Evolutionary conservation across 2,888 invertebrate genomes (phyloP), one percentile per base, ranked within the genome.

Genomic region (Epirrhoe tristata): DNA sequence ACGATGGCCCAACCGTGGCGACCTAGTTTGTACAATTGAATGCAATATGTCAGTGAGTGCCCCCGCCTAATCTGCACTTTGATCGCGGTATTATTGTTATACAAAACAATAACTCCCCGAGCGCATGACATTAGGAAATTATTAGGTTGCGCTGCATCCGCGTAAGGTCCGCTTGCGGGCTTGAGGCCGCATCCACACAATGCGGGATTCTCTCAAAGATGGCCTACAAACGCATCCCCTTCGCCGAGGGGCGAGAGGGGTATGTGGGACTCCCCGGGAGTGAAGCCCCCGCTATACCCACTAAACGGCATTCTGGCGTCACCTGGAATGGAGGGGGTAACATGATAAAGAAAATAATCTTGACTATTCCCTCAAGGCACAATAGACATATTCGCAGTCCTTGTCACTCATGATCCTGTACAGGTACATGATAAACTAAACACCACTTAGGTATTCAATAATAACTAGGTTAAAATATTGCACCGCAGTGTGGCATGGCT

Each of bases 101-200:
- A 87, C 89, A 89, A 92, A 93, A 93, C 91, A 93, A 92, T 93
- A 92, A 91, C 92, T 92, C 90, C 87, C 86, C 87, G 88, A 89
- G 87, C 87, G 88, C 90, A 91, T 93, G 93, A 89, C 92, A 92
- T 93, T 91, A 89, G 90, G 92, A 91, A 93, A 93, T 92, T 92
- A 91, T 92, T 91, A 91, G 91, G 91, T 93, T 88, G 90, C 73
- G 83, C 81, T 79, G 86, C 88, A 91, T 92, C 91, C 91, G 92
- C 88, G 90, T 89, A 91, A 89, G 89, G 84, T 77, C 75, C 72
- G 88, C 89, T 89, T 61, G 76, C 72, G 88, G 89, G 81, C 76
- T 58, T 82, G 72, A 86, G 83, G 88, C 71, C 65, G 66, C 4
- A 43, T 58, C 39, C 63, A 74, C 58, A 75, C 64, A 58, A 63